Evolutionary conservation across 2,888 invertebrate species (phyloP).

Genomic region (Drosophila buzzatii): DNA sequence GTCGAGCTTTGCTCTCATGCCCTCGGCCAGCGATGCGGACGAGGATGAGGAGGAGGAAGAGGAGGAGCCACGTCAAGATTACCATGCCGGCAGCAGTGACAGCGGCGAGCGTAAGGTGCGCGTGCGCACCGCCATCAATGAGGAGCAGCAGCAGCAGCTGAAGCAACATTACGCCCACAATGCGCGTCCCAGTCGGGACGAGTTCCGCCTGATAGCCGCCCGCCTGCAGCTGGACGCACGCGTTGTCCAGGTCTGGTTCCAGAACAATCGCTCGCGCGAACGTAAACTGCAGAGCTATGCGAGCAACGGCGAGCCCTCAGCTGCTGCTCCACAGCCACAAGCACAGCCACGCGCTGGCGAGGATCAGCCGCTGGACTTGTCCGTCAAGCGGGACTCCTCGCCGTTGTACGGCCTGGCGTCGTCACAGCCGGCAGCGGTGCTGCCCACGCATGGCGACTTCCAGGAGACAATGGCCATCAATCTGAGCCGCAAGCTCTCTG

Average conservation of each 20-base stretch:
- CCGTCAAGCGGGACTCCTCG: constrained; percentile 91
- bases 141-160: constrained; percentile 95
- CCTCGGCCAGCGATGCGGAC: constrained; percentile 87
- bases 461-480: constrained; percentile 90
- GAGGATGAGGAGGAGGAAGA: constrained; percentile 70
- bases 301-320: constrained; percentile 19
- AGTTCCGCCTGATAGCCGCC: constrained; percentile 95
- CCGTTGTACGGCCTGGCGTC: constrained; percentile 88
- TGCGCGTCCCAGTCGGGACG: constrained; percentile 97
- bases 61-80: constrained; percentile 66
- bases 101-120: constrained; percentile 91
- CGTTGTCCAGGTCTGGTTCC: constrained; percentile 98
- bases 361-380: constrained; percentile 96
- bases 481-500: constrained; percentile 89
- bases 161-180: constrained; percentile 96
- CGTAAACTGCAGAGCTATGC: constrained; percentile 87
- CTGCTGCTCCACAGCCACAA: constrained; percentile 28
- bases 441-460: constrained; percentile 67
- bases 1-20: constrained; percentile 56
- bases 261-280: constrained; percentile 96
- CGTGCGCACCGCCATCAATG: constrained; percentile 96
- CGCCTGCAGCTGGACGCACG: constrained; percentile 90
- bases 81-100: constrained; percentile 85
- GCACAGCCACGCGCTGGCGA: constrained; percentile 61
- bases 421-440: constrained; percentile 77